phyloP scores from a whole-genome alignment of 2,113 vertebrate genomes.

The Barbus barbus region DNA sequence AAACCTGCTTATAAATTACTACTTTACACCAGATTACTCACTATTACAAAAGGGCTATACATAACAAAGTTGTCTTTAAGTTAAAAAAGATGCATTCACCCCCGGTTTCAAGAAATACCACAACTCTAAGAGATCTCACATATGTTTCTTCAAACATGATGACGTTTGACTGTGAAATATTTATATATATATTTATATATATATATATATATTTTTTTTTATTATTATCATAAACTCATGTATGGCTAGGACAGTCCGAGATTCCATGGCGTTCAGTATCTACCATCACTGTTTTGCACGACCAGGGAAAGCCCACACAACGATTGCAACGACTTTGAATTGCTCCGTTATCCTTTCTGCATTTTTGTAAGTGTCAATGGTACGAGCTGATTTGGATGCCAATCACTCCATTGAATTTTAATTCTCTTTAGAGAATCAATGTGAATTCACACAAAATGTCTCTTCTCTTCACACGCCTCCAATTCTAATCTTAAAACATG shows the following conservation, averaged over 20 bases:
- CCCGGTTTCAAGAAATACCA: conserved; percentile 66
- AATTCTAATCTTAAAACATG: conserved; percentile 92
- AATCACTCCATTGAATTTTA: conserved; percentile 81
- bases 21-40: conserved; percentile 84
- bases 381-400: conserved; percentile 90
- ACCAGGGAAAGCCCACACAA: conserved; percentile 79
- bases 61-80: conserved; percentile 77
- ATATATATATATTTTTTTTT: conserved; percentile 6
- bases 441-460: conserved; percentile 94
- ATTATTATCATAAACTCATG: conserved; percentile 52
- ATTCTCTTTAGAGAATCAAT: conserved; percentile 89
- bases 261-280: conserved; percentile 76
- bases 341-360: conserved; percentile 54
- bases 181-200: conserved; percentile 48
- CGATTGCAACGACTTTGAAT: conserved; percentile 75
- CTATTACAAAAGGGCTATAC: conserved; percentile 85
- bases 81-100: conserved; percentile 77
- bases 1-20: conserved; percentile 86
- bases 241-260: conserved; percentile 62
- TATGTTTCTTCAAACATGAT: conserved; percentile 73
- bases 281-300: conserved; percentile 66
- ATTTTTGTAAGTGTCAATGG: conserved; percentile 86
- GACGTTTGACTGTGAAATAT: conserved; percentile 59
- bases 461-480: conserved; percentile 85
- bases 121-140: conserved; percentile 64